A percentile compares a stretch with the other conserved stretches of the same genome.
These are phyloP conservation scores for Nannospalax galili DNA, from an alignment of 2,113 vertebrate genomes.

Conservation along the genomic window DNA sequence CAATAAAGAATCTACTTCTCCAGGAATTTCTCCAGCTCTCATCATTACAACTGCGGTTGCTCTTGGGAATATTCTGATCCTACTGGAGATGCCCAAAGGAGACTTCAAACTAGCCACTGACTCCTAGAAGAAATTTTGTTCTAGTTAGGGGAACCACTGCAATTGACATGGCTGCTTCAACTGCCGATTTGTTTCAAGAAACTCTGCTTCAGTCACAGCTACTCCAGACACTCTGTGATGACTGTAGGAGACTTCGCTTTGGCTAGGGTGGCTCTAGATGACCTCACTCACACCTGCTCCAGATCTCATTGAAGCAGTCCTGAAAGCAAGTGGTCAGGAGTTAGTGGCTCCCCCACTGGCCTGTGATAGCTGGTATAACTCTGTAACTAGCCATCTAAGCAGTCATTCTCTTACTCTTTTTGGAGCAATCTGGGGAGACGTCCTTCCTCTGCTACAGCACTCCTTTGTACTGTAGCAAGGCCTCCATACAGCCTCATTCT, in stretches of 20 bases:
- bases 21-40: background rate
- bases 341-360: background rate
- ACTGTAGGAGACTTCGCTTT: background rate
- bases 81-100: background rate
- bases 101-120: background rate
- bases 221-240: too few species aligned
- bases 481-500: too few species aligned
- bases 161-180: background rate
- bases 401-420: background rate
- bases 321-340: background rate
- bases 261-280: background rate
- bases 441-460: background rate
- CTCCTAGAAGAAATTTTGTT: background rate
- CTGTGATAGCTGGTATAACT: background rate
- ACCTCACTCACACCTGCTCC: background rate
- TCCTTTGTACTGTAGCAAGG: background rate
- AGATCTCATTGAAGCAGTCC: background rate
- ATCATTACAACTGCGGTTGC: background rate
- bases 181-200: background rate
- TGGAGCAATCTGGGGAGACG: background rate
- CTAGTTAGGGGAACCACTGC: background rate
- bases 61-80: background rate
- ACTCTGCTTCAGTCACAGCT: background rate
- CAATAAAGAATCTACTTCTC: background rate
- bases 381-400: too few species aligned